Conservation (phyloP, 2,113 vertebrate genomes). For the Sphaerodactylus townsendi region DNA sequence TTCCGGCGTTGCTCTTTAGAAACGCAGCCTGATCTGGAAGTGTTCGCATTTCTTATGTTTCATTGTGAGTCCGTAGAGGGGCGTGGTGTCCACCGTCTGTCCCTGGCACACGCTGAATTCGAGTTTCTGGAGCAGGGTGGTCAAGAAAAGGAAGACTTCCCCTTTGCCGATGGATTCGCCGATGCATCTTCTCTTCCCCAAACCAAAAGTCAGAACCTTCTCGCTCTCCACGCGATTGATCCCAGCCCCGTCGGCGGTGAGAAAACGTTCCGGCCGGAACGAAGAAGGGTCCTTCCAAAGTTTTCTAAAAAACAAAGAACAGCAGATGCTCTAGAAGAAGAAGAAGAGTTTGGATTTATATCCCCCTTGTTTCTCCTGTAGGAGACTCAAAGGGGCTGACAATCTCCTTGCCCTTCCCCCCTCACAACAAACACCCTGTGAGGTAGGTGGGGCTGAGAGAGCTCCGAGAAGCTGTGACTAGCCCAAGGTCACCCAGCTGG, state of each 20-base stretch:
- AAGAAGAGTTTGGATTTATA: too few relatives aligned
- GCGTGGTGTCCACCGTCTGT: conserved; percentile 80
- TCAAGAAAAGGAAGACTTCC: conserved; percentile 91
- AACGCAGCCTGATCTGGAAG: conserved; percentile 71
- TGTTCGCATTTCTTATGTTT: conserved; percentile 82
- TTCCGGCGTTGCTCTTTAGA: fast-evolving
- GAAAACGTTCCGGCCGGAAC: conserved; percentile 89
- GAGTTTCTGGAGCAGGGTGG: conserved; percentile 85
- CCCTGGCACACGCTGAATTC: conserved; percentile 74
- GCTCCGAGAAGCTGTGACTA: too few relatives aligned
- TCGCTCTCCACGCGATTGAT: conserved; percentile 77
- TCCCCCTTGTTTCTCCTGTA: too few relatives aligned
- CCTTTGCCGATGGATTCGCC: conserved; percentile 86
- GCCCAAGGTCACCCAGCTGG: too few relatives aligned
- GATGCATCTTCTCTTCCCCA: conserved; percentile 88
- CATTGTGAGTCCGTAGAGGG: conserved; percentile 88
- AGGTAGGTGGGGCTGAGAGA: too few relatives aligned
- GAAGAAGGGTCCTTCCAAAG: conserved; percentile 86
- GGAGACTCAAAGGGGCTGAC: too few relatives aligned
- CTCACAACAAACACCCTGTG: too few relatives aligned
- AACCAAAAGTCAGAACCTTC: conserved; percentile 84
- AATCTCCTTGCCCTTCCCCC: too few relatives aligned
- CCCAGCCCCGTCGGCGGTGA: conserved; percentile 64
- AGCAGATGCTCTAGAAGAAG: background rate
- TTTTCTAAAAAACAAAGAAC: conserved; percentile 67